phyloP scores from a whole-genome alignment of 2,113 vertebrate species.

The Neodon shergylaensis region DNA sequence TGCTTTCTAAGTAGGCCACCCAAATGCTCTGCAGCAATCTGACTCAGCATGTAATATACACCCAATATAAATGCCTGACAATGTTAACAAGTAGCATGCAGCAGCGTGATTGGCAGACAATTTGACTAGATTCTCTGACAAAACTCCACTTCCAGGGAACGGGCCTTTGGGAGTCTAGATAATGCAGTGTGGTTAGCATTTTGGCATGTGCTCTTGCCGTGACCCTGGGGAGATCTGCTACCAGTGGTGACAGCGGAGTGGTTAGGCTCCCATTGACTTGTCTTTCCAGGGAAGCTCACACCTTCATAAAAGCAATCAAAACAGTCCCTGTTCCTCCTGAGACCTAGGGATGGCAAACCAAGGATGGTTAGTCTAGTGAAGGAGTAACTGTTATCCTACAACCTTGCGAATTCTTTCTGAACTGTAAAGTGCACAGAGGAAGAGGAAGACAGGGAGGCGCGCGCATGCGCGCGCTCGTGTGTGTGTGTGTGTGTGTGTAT shows the following conservation, averaged over 20 bases:
- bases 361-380: neutral
- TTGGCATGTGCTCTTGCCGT: neutral
- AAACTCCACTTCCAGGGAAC: neutral
- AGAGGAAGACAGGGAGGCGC: neutral
- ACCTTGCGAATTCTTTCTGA: conserved; percentile 26
- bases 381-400: neutral
- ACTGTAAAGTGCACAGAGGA: neutral
- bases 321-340: neutral
- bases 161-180: neutral
- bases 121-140: conserved; percentile 10
- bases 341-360: neutral
- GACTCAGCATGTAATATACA: neutral
- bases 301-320: neutral
- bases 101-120: neutral
- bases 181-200: neutral
- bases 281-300: neutral
- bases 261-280: neutral
- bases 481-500: too few species aligned
- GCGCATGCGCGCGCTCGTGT: too few species aligned
- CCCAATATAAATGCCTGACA: neutral
- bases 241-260: neutral
- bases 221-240: neutral
- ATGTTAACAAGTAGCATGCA: neutral
- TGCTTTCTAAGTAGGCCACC: neutral
- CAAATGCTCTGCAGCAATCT: neutral